phyloP scores from a whole-genome alignment of 2,888 invertebrate species.

The Agrotis segetum region DNA sequence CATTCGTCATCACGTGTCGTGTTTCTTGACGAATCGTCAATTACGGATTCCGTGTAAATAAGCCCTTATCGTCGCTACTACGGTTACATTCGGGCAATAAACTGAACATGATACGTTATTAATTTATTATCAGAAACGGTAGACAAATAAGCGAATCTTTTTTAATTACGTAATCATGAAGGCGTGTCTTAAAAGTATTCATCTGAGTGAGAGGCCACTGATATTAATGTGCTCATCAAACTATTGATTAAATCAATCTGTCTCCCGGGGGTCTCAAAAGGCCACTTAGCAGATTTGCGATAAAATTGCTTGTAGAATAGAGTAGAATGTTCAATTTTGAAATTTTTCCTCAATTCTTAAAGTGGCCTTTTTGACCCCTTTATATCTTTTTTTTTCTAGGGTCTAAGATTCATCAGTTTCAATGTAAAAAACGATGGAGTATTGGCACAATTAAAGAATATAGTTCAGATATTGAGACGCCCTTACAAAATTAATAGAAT shows the following conservation, averaged over 20 bases:
- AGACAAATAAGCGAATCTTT: constrained; percentile 2
- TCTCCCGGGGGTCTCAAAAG: background rate
- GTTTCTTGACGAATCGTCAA: too few relatives aligned
- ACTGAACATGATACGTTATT: constrained; percentile 26
- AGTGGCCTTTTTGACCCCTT: too few relatives aligned
- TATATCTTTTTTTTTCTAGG: background rate
- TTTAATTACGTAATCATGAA: constrained; percentile 6
- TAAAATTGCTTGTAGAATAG: too few relatives aligned
- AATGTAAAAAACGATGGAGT: too few relatives aligned
- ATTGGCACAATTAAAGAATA: too few relatives aligned
- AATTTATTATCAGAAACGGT: constrained; percentile 37
- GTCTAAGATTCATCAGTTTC: background rate
- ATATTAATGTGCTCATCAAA: background rate
- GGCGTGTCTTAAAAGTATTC: constrained; percentile 7
- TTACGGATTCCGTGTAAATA: too few relatives aligned
- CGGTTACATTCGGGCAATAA: constrained; percentile 29
- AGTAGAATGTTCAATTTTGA: too few relatives aligned
- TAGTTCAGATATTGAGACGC: background rate
- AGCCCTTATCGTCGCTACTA: constrained; percentile 10
- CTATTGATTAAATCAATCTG: background rate
- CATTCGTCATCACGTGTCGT: too few relatives aligned
- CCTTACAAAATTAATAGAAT: background rate
- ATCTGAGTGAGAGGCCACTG: background rate
- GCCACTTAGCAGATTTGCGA: too few relatives aligned
- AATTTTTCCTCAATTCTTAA: too few relatives aligned